Evolutionary conservation across 1,140 invertebrate genomes (phyloP).

Genomic region (Augochlora pura): DNA sequence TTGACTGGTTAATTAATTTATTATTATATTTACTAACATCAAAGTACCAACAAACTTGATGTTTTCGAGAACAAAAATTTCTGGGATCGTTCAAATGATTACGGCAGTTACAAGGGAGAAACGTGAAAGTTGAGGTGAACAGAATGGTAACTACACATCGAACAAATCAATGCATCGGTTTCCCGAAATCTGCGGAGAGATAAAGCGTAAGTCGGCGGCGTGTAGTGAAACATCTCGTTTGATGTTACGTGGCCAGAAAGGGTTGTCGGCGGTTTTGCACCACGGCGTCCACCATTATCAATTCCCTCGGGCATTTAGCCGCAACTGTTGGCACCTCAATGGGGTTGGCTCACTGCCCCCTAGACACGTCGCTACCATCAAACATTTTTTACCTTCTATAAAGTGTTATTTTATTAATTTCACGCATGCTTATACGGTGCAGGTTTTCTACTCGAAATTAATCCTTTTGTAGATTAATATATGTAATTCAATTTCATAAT

Average conservation of each 20-base stretch:
- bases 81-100: too few species aligned
- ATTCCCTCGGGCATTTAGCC: slow-evolving; percentile 77
- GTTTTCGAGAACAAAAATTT: too few species aligned
- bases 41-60: too few species aligned
- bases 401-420: neutral
- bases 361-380: slow-evolving; percentile 10
- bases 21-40: too few species aligned
- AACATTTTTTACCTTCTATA: neutral
- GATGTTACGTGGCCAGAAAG: slow-evolving; percentile 20
- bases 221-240: slow-evolving; percentile 15
- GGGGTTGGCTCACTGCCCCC: slow-evolving; percentile 70
- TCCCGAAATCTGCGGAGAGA: neutral
- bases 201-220: slow-evolving; percentile 4
- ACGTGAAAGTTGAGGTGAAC: too few species aligned
- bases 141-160: too few species aligned
- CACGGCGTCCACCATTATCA: slow-evolving; percentile 37
- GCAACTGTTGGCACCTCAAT: slow-evolving; percentile 77
- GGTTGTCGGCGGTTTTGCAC: slow-evolving; percentile 62
- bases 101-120: too few species aligned
- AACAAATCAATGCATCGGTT: too few species aligned
- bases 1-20: too few species aligned
- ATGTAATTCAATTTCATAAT: too few species aligned
- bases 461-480: too few species aligned
- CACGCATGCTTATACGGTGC: neutral
- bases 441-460: too few species aligned